Base-by-base conservation (phyloP, 1,140 invertebrate genomes). In the Eriosoma lanigerum region DNA sequence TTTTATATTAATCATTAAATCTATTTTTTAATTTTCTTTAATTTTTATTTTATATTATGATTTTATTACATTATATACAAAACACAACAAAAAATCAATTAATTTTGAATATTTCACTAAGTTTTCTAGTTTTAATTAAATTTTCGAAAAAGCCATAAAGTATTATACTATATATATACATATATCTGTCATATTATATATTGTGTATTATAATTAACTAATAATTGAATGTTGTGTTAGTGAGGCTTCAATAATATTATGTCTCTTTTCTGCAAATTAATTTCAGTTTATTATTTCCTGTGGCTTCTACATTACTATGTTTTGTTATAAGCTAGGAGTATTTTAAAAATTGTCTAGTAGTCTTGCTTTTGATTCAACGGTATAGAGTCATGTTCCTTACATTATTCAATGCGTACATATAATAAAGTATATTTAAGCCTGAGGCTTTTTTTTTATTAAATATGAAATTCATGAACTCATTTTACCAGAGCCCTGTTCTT, bases 401-500 rank as follows among this genome's bases (percentile, higher is more conserved):
- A 26, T 9, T 50, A 52, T 72, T 50, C 72, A 48, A 58, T 76
- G 72, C 44, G 38, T 44, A 76, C n/a, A 56, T 24, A 29, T 48
- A 68, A 24, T 48, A 26, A 48, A 24, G 26, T 73, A 8, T 50
- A 52, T 72, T 72, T 54, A 32, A 17, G 70, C 50, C 50, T 73
- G 19, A 73, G 46, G 70, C 50, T 54, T 32, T 19, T 54, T 29
- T 73, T 29, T 73, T 73, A 75, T 24, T 1, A 58, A 78, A 44
- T 60, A 78, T 78, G 75, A 78, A 62, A 15, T 78, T 78, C 75
- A 78, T 58, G 38, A 78, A 58, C 54, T 60, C 56, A 6, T 78
- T 78, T 78, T 78, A 78, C 75, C 75, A 78, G 75, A 78, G 75
- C 75, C 75, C 75, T 78, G 75, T 78, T 78, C 75, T 78, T 62